phyloP scores from a whole-genome alignment of 2,797 vertebrate genomes.

The Acanthurus leucopareius region DNA sequence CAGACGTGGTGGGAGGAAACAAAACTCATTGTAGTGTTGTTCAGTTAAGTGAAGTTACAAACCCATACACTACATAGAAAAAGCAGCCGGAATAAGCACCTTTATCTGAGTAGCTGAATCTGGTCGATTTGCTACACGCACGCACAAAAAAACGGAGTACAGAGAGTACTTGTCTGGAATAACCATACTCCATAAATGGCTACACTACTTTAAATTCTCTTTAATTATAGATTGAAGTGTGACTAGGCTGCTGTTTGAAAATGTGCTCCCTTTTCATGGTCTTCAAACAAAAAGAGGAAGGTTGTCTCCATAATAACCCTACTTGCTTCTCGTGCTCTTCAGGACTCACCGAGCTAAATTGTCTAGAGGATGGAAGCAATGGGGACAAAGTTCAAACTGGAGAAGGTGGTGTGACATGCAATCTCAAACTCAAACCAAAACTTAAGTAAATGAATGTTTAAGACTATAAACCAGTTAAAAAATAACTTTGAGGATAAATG shows the following conservation, averaged over 20 bases:
- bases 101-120: conserved; percentile 59
- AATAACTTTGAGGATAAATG: conserved; percentile 29
- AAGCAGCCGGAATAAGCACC: conserved; percentile 46
- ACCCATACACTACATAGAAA: conserved; percentile 30
- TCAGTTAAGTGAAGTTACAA: conserved; percentile 57
- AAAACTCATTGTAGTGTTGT: conserved; percentile 60
- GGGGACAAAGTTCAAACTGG: conserved; percentile 45
- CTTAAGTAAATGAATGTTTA: conserved; percentile 40
- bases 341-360: conserved; percentile 18
- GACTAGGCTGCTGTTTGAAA: conserved; percentile 61
- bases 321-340: conserved; percentile 37
- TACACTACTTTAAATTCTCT: conserved; percentile 72
- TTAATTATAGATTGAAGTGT: conserved; percentile 82
- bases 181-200: conserved; percentile 74
- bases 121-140: conserved; percentile 48
- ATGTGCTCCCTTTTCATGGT: conserved; percentile 51
- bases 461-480: conserved; percentile 51
- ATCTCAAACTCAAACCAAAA: conserved; percentile 47
- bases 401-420: conserved; percentile 17
- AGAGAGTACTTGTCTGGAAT: conserved; percentile 67
- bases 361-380: neutral
- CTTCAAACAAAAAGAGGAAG: conserved; percentile 56
- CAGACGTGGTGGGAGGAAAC: conserved; percentile 44
- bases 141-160: conserved; percentile 16
- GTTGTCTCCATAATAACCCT: conserved; percentile 37